A percentile compares a stretch with the other conserved stretches of the same genome.
phyloP scores from a whole-genome alignment of 2,888 invertebrate species.

The Eristalis tenax region DNA sequence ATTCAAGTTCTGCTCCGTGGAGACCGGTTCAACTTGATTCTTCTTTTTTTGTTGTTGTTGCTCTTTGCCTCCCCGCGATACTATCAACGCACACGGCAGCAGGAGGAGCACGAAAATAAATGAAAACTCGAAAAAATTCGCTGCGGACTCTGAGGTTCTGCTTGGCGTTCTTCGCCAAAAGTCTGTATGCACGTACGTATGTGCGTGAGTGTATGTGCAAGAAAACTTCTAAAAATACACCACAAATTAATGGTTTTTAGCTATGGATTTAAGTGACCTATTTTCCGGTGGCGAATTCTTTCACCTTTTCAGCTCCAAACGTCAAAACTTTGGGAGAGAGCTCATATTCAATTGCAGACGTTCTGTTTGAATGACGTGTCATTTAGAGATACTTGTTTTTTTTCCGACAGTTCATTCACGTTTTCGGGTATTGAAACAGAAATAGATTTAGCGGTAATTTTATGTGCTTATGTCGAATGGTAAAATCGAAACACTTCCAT shows the following conservation, averaged over 20 bases:
- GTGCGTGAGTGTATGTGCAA: background rate
- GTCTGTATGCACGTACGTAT: background rate
- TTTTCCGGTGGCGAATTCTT: slow-evolving; percentile 27
- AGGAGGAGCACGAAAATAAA: background rate
- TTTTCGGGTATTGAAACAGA: background rate
- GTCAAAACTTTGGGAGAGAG: background rate
- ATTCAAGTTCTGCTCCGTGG: slow-evolving; percentile 66
- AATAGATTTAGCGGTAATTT: slow-evolving; percentile 38
- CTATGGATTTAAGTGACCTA: slow-evolving; percentile 48
- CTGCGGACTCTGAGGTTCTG: background rate
- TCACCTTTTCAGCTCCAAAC: slow-evolving; percentile 24
- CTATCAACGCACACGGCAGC: background rate
- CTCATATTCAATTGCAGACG: background rate
- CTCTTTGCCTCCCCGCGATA: background rate
- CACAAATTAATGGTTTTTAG: slow-evolving; percentile 27
- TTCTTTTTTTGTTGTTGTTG: background rate
- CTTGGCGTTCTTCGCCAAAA: background rate
- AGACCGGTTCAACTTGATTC: slow-evolving; percentile 71
- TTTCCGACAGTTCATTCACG: background rate
- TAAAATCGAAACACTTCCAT: slow-evolving; percentile 23
- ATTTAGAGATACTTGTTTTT: background rate
- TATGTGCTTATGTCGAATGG: slow-evolving; percentile 24
- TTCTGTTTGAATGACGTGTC: slow-evolving; percentile 3
- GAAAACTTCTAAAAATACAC: slow-evolving; percentile 47
- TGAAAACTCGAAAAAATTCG: background rate